Conservation (phyloP, 1,140 invertebrate genomes). For the Mylabris phalerata region DNA sequence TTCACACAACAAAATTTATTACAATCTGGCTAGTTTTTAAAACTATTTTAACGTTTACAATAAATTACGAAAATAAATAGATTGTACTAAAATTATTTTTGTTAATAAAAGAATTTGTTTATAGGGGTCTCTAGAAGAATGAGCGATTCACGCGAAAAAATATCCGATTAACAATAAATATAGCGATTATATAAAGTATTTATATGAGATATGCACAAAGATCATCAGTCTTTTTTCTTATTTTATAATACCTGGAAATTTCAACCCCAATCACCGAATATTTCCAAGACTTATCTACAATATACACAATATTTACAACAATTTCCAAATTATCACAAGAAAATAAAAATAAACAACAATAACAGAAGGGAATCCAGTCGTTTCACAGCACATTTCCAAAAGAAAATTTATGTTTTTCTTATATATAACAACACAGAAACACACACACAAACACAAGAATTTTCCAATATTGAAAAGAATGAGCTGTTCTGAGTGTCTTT, state of each 20-base stretch:
- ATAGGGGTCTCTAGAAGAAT: background rate
- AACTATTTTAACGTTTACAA: background rate
- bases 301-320: conserved; percentile 25
- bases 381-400: conserved; percentile 22
- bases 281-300: conserved; percentile 17
- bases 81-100: conserved; percentile 11
- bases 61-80: conserved; percentile 33
- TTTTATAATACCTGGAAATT: conserved; percentile 12
- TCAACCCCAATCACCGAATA: conserved; percentile 8
- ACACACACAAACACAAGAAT: conserved; percentile 14
- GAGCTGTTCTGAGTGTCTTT: background rate
- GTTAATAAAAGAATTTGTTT: background rate
- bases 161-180: background rate
- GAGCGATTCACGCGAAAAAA: background rate
- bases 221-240: conserved; percentile 32
- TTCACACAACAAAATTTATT: background rate
- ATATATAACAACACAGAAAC: background rate
- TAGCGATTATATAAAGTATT: background rate
- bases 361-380: conserved; percentile 4
- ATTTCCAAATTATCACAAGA: background rate
- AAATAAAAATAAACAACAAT: too few relatives aligned
- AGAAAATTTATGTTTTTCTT: conserved; percentile 10
- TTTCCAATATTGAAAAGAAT: background rate
- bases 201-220: background rate
- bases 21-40: background rate